Base-by-base conservation (phyloP, 2,797 vertebrate species). In the Pagetopsis macropterus region DNA sequence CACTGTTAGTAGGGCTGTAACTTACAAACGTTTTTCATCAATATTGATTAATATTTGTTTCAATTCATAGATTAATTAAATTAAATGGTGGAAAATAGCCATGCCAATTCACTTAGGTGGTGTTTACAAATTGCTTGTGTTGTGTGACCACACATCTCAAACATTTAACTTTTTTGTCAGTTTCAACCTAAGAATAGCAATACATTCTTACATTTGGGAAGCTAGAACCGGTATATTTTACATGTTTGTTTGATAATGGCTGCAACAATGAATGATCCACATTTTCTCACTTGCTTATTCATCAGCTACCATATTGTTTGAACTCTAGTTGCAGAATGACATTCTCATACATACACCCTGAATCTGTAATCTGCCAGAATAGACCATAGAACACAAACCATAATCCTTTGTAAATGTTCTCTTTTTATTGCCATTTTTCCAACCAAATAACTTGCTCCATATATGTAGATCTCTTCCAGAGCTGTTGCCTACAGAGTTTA, bases 381-480 rank as follows among this genome's bases (percentile, higher is more conserved):
- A 55, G 27, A 50, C 17, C 70, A 16, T 49, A 46, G 3, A 62
- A 27, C 10, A 57, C 57, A 44, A 72, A 56, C 0, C 11, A 2
- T 4, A 31, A 19, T 50, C 65, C 40, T 48, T 59, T 68, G 17
- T 65, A 60, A 56, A 16, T 7, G 14, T 4, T 72, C 23, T 43
- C 60, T 64, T 72, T 27, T 70, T 56, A 31, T 64, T 60, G 15
- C n/a, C 37, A 14, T 84, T 80, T 84, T 59, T 74, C 50, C 9
- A 81, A 9, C 46, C 43, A 70, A 45, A 80, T 57, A 70, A 72
- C 50, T 57, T 65, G 5, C 78, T 76, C 57, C 17, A 19, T 64
- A 50, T 69, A 78, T 79, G 40, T 58, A 69, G 65, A 84, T 71
- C 55, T 83, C 50, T 72, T 79, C 70, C 76, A 80, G 76, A 63